Percentiles rank a stretch among this genome's conserved stretches.
Evolutionary conservation across 2,113 vertebrate genomes (phyloP).

Genomic region (Gadus chalcogrammus): DNA sequence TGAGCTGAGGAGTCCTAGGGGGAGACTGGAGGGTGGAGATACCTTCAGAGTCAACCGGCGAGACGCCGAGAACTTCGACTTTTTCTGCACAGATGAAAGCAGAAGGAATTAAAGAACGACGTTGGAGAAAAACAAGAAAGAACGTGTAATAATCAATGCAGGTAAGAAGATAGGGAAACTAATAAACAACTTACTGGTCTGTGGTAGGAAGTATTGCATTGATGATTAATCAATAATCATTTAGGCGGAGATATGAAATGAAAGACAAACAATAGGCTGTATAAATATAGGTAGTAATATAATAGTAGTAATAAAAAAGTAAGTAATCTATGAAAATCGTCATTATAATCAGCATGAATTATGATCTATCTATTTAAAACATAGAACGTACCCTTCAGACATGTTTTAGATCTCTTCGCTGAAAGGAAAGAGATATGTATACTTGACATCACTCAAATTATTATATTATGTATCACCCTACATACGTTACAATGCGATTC

Average conservation of each 20-base stretch:
- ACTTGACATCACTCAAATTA: background rate
- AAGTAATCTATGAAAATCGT: background rate
- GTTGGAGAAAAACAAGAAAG: background rate
- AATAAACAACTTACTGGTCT: constrained; percentile 49
- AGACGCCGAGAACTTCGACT: constrained; percentile 64
- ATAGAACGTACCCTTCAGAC: constrained; percentile 63
- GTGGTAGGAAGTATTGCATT: constrained; percentile 1
- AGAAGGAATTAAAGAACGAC: constrained; percentile 1
- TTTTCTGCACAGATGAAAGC: constrained; percentile 40
- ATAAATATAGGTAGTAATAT: background rate
- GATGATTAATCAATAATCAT: background rate
- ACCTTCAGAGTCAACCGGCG: constrained; percentile 66
- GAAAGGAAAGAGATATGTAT: constrained; percentile 3
- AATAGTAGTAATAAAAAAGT: background rate
- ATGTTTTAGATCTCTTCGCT: constrained; percentile 44
- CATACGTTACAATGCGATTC: too few relatives aligned
- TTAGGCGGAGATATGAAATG: background rate
- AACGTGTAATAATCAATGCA: background rate
- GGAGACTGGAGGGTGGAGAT: background rate
- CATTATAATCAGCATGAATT: background rate
- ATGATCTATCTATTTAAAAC: background rate
- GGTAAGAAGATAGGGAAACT: background rate
- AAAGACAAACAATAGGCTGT: background rate
- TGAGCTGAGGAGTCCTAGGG: too few relatives aligned
- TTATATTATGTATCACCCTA: background rate